Conservation (phyloP, 1,140 invertebrate species). For the Neodiprion lecontei region DNA sequence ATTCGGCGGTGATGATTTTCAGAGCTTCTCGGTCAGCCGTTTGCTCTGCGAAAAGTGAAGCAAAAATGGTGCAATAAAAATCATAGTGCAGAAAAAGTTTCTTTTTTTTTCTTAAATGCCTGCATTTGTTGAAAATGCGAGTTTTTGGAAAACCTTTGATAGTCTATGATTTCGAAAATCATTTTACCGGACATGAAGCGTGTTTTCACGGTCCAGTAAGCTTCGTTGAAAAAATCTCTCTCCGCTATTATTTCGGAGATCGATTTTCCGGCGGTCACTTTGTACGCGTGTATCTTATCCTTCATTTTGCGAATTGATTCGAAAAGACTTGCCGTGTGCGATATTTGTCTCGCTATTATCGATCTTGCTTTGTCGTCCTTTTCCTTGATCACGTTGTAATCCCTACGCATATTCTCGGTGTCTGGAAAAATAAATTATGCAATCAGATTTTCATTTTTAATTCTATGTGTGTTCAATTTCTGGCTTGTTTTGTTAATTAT, state of each 20-base stretch:
- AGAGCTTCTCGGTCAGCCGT: constrained; percentile 36
- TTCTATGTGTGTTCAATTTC: too few relatives aligned
- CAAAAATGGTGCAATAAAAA: constrained; percentile 10
- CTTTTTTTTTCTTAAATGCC: constrained; percentile 6
- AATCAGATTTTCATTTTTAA: too few relatives aligned
- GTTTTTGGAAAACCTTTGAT: background rate
- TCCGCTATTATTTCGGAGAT: constrained; percentile 36
- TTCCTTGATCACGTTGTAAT: constrained; percentile 37
- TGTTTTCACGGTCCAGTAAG: constrained; percentile 34
- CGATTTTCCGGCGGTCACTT: constrained; percentile 22
- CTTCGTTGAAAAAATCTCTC: constrained; percentile 34
- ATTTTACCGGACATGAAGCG: constrained; percentile 35
- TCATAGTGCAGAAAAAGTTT: background rate
- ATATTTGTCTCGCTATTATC: constrained; percentile 40
- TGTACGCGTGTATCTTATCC: constrained; percentile 36
- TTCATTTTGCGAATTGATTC: constrained; percentile 40
- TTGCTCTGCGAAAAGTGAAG: constrained; percentile 36
- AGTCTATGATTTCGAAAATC: constrained; percentile 17
- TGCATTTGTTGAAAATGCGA: too few relatives aligned
- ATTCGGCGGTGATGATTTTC: constrained; percentile 35
- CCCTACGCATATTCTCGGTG: constrained; percentile 34
- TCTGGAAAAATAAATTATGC: constrained; percentile 25
- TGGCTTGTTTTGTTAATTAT: too few relatives aligned
- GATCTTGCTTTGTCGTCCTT: constrained; percentile 42
- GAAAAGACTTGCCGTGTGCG: constrained; percentile 31